Base-by-base conservation (phyloP, 2,888 invertebrate genomes). In the Eupithecia vulgata region DNA sequence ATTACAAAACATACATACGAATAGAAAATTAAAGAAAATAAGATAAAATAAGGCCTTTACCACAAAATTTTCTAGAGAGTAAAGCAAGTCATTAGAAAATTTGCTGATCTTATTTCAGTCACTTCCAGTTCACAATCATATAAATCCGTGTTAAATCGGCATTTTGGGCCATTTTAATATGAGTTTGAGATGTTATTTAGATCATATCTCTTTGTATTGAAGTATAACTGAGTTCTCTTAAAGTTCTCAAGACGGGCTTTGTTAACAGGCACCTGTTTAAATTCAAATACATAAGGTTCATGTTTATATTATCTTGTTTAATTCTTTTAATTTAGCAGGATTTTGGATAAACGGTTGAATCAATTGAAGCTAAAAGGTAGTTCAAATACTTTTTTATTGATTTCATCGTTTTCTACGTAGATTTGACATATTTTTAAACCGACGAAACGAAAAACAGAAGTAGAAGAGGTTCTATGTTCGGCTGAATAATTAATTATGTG, bases 181-280 rank as follows among this genome's bases (percentile, higher is more conserved):
- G 86, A 89, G 85, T 88, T 88, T 84, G 81, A 86, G 88, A 91
- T 87, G 91, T 85, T 87, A 85, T 91, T 91, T 85, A 91, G 91
- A 92, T 92, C 73, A 68, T 87, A 92, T 91, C 92, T 77, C 83
- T 85, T 88, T 91, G 91, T 90, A 91, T 89, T 91, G 92, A 92
- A 91, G 90, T 91, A 89, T 89, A 91, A 91, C 91, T 90, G 90
- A 90, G 91, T 86, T 90, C 86, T 82, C 81, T 80, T 83, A 82
- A 89, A 88, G 83, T 89, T 87, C 79, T 66, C 79, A 78, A 81
- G 83, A 79, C 81, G 81, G 78, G 78, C 81, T 81, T 85, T 86
- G 86, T 86, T 80, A 79, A 79, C 75, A 76, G 81, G 82, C 80
- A 74, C 75, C 77, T 76, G 76, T 72, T 74, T 74, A 79, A 76